Conservation (phyloP, 2,113 vertebrate species). For the Myiagra hebetior region DNA sequence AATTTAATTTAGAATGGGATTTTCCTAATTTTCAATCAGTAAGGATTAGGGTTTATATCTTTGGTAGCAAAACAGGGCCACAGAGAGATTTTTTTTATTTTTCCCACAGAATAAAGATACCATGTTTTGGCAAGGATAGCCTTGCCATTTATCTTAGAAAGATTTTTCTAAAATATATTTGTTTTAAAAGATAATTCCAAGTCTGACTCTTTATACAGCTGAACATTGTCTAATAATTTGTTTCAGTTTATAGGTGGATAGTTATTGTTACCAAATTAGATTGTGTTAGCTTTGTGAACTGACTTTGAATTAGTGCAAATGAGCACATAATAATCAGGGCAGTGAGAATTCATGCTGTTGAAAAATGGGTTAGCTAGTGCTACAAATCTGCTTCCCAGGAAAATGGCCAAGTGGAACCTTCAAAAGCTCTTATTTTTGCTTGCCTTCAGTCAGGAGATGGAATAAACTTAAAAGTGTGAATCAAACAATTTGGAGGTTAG, state of each 20-base stretch:
- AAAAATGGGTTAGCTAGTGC: constrained; percentile 45
- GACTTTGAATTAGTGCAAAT: constrained; percentile 43
- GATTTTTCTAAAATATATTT: neutral
- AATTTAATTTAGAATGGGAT: neutral
- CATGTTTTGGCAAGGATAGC: neutral
- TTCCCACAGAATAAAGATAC: neutral
- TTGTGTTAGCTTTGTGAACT: constrained; percentile 15
- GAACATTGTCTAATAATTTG: neutral
- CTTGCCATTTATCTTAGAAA: neutral
- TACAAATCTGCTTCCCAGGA: constrained; percentile 53
- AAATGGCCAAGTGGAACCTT: constrained; percentile 20
- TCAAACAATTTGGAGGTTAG: neutral
- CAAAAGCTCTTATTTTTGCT: neutral
- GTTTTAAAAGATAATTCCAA: neutral
- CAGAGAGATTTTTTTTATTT: neutral
- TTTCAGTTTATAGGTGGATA: neutral
- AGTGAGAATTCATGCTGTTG: constrained; percentile 49
- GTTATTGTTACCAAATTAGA: neutral
- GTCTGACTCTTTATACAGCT: neutral
- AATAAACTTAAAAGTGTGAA: neutral
- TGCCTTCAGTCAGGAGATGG: neutral
- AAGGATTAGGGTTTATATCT: neutral
- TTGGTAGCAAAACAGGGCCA: neutral
- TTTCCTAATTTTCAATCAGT: neutral
- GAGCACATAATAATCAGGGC: constrained; percentile 48